Conservation (phyloP, 37 sponge, comb jelly and placozoan species). For the Geodia barretti region DNA sequence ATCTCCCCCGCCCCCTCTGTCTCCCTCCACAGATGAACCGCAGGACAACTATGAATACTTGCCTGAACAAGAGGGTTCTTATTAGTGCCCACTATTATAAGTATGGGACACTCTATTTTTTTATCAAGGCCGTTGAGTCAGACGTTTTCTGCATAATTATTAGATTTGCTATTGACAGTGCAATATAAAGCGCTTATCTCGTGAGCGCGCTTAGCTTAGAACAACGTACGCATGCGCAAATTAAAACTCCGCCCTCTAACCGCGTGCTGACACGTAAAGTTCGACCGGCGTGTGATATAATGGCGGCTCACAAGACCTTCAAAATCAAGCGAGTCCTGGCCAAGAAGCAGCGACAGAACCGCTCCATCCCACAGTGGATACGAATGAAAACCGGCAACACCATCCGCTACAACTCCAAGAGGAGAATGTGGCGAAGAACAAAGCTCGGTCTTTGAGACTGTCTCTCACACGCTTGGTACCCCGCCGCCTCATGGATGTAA, state of each 20-base stretch:
- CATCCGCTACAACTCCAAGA: conserved; percentile 64
- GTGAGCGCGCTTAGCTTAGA: too few relatives aligned
- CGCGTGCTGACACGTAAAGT: too few relatives aligned
- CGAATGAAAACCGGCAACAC: conserved; percentile 89
- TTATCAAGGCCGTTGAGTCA: too few relatives aligned
- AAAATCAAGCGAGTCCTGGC: conserved; percentile 90
- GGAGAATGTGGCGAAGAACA: conserved; percentile 63
- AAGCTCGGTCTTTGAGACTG: conserved; percentile 45
- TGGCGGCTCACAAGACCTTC: conserved; percentile 91
- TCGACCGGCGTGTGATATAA: background rate
- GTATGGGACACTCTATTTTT: too few relatives aligned
- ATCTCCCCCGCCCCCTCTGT: too few relatives aligned
- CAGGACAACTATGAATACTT: conserved; percentile 5
- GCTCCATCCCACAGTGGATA: conserved; percentile 98
- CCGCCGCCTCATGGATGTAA: too few relatives aligned
- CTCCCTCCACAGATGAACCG: background rate
- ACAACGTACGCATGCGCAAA: background rate
- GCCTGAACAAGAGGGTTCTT: background rate
- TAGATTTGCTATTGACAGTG: too few relatives aligned
- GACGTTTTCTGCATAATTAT: too few relatives aligned
- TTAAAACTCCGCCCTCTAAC: too few relatives aligned
- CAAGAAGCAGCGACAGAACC: conserved; percentile 82
- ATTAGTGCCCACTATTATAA: background rate
- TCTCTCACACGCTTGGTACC: background rate
- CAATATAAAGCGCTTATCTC: too few relatives aligned